Percentiles rank a stretch among this genome's conserved stretches.
These are phyloP conservation scores for Lycorma delicatula DNA, from an alignment of 1,140 invertebrate genomes.

Conservation along the genomic window DNA sequence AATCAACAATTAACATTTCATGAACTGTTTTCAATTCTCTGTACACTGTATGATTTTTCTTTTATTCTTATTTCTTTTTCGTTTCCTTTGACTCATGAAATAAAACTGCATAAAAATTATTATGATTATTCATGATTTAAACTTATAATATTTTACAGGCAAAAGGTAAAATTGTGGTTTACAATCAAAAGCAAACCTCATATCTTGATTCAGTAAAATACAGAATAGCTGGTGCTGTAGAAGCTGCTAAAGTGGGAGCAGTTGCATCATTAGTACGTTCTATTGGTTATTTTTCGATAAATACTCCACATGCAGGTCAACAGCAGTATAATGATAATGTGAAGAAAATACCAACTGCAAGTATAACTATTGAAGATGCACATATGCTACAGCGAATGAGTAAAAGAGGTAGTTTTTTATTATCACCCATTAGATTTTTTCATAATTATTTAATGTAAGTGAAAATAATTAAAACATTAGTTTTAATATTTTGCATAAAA, in stretches of 20 bases:
- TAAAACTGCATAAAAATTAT: too few relatives aligned
- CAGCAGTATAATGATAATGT: constrained; percentile 50
- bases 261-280: constrained; percentile 65
- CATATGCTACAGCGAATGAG: constrained; percentile 58
- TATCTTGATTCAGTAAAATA: constrained; percentile 56
- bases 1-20: too few relatives aligned
- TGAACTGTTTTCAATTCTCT: too few relatives aligned
- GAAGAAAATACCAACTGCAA: constrained; percentile 66
- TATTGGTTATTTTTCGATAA: constrained; percentile 63
- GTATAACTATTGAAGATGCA: constrained; percentile 74
- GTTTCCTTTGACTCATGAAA: too few relatives aligned
- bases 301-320: constrained; percentile 59
- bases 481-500: too few relatives aligned
- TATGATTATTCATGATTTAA: too few relatives aligned
- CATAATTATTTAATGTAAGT: too few relatives aligned
- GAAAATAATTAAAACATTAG: too few relatives aligned
- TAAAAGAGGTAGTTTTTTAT: constrained; percentile 41
- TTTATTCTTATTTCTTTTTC: too few relatives aligned
- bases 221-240: constrained; percentile 46
- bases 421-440: too few relatives aligned
- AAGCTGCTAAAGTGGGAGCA: constrained; percentile 59
- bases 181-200: constrained; percentile 51
- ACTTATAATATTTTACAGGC: constrained; percentile 37
- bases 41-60: too few relatives aligned
- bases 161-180: constrained; percentile 66